These are phyloP conservation scores for Myotis daubentonii DNA, from an alignment of 2,797 vertebrate species.

Conservation along the genomic window DNA sequence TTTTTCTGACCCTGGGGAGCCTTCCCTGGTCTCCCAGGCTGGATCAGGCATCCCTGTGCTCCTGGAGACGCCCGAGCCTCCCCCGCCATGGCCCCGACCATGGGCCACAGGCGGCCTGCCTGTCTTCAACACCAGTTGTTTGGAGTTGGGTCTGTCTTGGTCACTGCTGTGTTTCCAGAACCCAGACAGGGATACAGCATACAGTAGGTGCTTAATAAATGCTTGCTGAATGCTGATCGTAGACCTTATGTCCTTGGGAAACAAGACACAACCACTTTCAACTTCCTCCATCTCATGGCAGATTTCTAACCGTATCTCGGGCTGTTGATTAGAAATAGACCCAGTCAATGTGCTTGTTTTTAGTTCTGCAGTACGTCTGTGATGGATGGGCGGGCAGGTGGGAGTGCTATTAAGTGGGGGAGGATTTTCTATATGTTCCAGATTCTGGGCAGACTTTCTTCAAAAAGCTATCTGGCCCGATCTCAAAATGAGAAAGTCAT, in stretches of 20 bases:
- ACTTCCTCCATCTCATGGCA: neutral
- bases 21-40: neutral
- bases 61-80: neutral
- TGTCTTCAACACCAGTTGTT: too few species aligned
- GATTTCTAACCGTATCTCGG: neutral
- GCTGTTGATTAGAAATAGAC: constrained; percentile 43
- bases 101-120: neutral
- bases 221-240: neutral
- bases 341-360: constrained; percentile 32
- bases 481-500: constrained; percentile 74
- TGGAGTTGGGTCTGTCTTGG: neutral
- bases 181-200: neutral
- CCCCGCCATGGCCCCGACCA: neutral
- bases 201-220: neutral
- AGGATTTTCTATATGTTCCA: constrained; percentile 78
- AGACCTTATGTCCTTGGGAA: neutral
- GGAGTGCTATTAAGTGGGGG: constrained; percentile 69
- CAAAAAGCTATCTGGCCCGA: constrained; percentile 64
- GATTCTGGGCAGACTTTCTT: constrained; percentile 75
- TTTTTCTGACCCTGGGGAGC: neutral
- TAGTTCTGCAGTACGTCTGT: neutral
- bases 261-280: neutral
- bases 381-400: constrained; percentile 47
- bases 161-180: neutral
- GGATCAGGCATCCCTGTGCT: neutral